A percentile compares a stretch with the other conserved stretches of the same genome.
Evolutionary conservation across 2,888 invertebrate species (phyloP).

Genomic region (Drosophila silvestris): DNA sequence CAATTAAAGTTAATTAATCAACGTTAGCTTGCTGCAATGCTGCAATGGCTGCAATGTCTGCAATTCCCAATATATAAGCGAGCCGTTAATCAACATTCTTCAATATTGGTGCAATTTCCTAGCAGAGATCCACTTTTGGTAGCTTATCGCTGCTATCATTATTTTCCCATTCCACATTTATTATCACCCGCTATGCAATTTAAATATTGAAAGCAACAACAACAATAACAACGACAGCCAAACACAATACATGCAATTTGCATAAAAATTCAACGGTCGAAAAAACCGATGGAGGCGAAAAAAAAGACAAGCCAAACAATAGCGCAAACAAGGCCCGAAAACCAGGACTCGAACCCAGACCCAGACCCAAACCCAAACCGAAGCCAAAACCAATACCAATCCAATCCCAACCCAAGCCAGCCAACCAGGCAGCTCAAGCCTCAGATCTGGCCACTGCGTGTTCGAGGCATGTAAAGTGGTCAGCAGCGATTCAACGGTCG

Average conservation of each 20-base stretch:
- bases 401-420: conserved; percentile 1
- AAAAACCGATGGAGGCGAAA: conserved; percentile 29
- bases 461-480: conserved; percentile 24
- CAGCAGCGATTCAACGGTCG: conserved; percentile 50
- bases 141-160: conserved; percentile 55
- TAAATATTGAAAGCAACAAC: conserved; percentile 65
- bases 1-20: conserved; percentile 4
- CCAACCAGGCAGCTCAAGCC: conserved; percentile 9
- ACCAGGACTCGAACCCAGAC: not conserved
- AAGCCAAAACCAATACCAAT: conserved; percentile 1
- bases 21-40: not conserved
- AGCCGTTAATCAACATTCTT: conserved; percentile 25
- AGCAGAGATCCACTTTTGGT: conserved; percentile 87
- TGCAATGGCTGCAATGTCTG: not conserved
- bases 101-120: conserved; percentile 87
- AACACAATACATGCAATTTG: conserved; percentile 65
- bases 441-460: conserved; percentile 24
- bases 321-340: conserved; percentile 14
- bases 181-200: conserved; percentile 54
- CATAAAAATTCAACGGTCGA: conserved; percentile 65
- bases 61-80: conserved; percentile 3
- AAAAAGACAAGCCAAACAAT: conserved; percentile 1
- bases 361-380: not conserved
- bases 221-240: conserved; percentile 15
- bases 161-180: conserved; percentile 53